A percentile compares a stretch with the other conserved stretches of the same genome.
Conservation (phyloP, 2,797 vertebrate species). For the Meriones psammophilus region DNA sequence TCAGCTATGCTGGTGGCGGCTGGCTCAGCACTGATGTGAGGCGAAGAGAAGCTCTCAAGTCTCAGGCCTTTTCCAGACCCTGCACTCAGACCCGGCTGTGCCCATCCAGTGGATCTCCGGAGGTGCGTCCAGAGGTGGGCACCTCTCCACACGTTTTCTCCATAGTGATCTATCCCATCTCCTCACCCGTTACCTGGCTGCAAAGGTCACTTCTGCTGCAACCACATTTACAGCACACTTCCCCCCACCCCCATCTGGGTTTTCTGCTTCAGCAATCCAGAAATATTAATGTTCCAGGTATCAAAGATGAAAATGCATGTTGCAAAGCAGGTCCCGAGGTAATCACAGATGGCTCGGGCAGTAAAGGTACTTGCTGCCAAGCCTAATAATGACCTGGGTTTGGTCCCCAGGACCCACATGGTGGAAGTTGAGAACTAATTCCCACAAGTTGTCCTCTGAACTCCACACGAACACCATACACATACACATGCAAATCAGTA, state of each 20-base stretch:
- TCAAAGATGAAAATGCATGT: neutral
- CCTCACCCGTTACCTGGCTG: neutral
- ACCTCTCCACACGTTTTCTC: neutral
- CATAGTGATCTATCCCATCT: neutral
- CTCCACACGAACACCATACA: neutral
- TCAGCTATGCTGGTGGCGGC: accelerated
- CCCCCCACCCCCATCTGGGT: neutral
- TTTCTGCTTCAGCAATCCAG: neutral
- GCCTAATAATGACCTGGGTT: neutral
- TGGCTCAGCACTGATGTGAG: neutral
- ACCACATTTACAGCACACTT: neutral
- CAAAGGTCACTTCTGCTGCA: neutral
- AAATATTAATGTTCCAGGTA: neutral
- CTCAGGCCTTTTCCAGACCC: neutral
- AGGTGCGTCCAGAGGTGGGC: neutral
- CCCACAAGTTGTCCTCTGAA: neutral
- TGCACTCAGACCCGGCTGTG: neutral
- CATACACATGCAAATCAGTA: neutral
- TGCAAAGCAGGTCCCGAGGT: neutral
- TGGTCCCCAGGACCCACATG: neutral
- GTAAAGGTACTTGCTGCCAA: neutral
- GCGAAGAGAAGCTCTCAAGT: neutral
- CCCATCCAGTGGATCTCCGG: neutral
- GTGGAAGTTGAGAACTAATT: neutral
- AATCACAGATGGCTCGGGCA: neutral